Percentiles rank a stretch among this genome's conserved stretches.
These are phyloP conservation scores for Lindbergichthys nudifrons DNA, from an alignment of 2,797 vertebrate genomes.

Conservation along the genomic window DNA sequence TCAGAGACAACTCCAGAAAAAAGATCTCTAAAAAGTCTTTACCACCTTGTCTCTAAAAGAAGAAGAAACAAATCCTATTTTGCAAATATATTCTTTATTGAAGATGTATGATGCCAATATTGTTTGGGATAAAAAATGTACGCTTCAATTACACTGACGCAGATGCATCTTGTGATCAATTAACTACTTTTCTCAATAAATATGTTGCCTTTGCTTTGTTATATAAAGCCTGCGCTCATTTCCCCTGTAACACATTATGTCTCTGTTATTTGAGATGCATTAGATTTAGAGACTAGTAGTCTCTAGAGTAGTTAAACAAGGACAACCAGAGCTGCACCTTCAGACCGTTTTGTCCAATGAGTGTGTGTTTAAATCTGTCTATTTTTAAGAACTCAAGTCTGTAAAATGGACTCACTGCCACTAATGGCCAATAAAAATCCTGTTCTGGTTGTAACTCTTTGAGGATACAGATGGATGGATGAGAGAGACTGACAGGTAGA, in stretches of 20 bases:
- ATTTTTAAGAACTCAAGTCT: too few relatives aligned
- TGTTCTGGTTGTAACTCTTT: not conserved
- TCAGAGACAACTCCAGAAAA: not conserved
- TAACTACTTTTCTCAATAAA: not conserved
- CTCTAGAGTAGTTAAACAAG: too few relatives aligned
- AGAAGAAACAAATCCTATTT: not conserved
- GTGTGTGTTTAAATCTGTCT: too few relatives aligned
- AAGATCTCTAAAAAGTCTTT: too few relatives aligned
- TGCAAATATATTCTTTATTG: not conserved
- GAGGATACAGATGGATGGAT: not conserved
- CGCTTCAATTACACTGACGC: not conserved
- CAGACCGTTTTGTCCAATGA: too few relatives aligned
- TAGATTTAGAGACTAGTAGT: not conserved
- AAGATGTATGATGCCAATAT: not conserved
- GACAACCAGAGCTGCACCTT: too few relatives aligned
- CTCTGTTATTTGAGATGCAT: not conserved
- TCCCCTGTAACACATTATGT: not conserved
- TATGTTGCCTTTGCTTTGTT: too few relatives aligned
- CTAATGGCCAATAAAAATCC: too few relatives aligned
- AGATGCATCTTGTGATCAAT: not conserved
- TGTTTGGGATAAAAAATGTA: not conserved
- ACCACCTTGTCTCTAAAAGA: not conserved
- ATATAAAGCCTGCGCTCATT: too few relatives aligned
- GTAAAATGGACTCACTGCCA: too few relatives aligned
- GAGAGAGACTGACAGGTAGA: too few relatives aligned